Percentiles rank a stretch among this genome's conserved stretches.
These are phyloP conservation scores for Lipophrys pholis DNA, from an alignment of 2,113 vertebrate genomes.

Conservation along the genomic window DNA sequence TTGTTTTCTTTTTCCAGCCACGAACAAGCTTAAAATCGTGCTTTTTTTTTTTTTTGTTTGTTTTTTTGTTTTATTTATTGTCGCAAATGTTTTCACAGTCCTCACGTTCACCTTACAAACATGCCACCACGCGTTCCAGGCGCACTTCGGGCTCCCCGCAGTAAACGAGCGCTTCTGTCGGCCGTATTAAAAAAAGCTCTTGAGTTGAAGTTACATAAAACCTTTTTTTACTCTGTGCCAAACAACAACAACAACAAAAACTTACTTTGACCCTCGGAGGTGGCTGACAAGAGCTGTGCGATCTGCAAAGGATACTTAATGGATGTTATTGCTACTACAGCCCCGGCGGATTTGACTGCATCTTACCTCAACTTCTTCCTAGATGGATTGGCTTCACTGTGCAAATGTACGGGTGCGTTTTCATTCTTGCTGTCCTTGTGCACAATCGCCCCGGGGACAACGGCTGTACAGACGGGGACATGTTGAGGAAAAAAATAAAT, in stretches of 20 bases:
- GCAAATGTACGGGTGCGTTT: slow-evolving; percentile 76
- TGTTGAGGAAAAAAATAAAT: too few relatives aligned
- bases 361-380: slow-evolving; percentile 95
- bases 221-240: slow-evolving; percentile 73
- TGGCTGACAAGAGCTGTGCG: slow-evolving; percentile 40
- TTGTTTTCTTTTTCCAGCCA: slow-evolving; percentile 6
- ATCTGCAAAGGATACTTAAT: slow-evolving; percentile 82
- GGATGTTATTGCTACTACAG: slow-evolving; percentile 75
- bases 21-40: slow-evolving; percentile 19
- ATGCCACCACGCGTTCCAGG: slow-evolving; percentile 56
- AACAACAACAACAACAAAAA: slow-evolving; percentile 36
- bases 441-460: not conserved
- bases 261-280: slow-evolving; percentile 47
- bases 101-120: slow-evolving; percentile 47
- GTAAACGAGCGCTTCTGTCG: slow-evolving; percentile 38
- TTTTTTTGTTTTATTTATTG: slow-evolving; percentile 9
- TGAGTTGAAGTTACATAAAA: slow-evolving; percentile 47
- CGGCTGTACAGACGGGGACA: too few relatives aligned
- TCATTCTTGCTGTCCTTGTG: slow-evolving; percentile 38
- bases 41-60: slow-evolving; percentile 1
- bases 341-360: slow-evolving; percentile 88
- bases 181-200: slow-evolving; percentile 17
- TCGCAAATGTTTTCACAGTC: slow-evolving; percentile 5
- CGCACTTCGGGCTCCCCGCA: slow-evolving; percentile 70
- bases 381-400: slow-evolving; percentile 91